These are phyloP conservation scores for Cheilinus undulatus DNA, from an alignment of 2,113 vertebrate genomes.

Conservation along the genomic window DNA sequence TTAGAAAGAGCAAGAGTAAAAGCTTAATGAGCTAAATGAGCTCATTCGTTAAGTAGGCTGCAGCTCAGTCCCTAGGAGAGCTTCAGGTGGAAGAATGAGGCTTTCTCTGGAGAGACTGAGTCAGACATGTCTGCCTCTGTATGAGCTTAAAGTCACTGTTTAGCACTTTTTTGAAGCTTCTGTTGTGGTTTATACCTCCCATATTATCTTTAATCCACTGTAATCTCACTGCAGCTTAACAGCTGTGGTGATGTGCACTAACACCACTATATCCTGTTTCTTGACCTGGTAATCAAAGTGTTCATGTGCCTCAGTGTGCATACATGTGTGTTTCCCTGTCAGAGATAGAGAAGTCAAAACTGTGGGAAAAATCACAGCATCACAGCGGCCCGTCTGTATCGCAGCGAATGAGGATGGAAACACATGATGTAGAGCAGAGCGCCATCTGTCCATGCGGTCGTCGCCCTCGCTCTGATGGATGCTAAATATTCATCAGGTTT, in stretches of 20 bases:
- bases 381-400: background rate
- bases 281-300: background rate
- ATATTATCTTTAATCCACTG: constrained; percentile 15
- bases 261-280: constrained; percentile 4
- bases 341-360: background rate
- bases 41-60: constrained; percentile 48
- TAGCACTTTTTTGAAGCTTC: background rate
- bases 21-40: constrained; percentile 59
- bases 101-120: constrained; percentile 15
- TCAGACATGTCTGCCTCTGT: background rate
- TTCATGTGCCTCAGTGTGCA: too few species aligned
- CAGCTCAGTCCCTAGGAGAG: constrained; percentile 26
- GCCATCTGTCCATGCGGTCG: constrained; percentile 21
- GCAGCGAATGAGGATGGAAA: constrained; percentile 6
- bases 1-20: constrained; percentile 29
- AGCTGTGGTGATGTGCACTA: background rate
- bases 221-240: background rate
- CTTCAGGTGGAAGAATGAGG: constrained; percentile 21
- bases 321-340: too few species aligned
- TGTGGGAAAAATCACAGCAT: background rate
- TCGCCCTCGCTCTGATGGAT: constrained; percentile 10
- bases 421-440: constrained; percentile 7
- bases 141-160: background rate
- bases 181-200: background rate
- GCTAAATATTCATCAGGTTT: constrained; percentile 19